Conservation (phyloP, 1,140 invertebrate species). For the Ceratina australensis region DNA sequence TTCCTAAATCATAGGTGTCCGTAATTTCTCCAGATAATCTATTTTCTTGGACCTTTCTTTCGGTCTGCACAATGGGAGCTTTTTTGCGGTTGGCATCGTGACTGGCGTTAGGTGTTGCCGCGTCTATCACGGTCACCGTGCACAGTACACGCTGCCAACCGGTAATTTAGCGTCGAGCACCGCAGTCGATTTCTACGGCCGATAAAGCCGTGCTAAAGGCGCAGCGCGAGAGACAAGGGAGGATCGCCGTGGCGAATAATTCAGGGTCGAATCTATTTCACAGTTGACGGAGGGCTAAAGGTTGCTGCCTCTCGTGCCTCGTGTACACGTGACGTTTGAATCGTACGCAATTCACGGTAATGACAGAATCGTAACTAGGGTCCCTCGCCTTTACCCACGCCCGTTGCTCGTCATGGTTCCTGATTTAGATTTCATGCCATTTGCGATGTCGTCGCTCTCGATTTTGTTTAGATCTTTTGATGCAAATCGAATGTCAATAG, state of each 20-base stretch:
- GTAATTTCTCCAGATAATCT: too few relatives aligned
- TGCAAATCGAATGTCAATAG: too few relatives aligned
- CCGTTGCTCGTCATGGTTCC: background rate
- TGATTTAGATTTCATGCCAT: background rate
- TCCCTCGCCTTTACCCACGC: background rate
- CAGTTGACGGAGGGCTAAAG: background rate
- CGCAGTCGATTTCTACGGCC: constrained; percentile 63
- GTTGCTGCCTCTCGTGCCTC: background rate
- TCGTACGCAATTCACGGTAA: constrained; percentile 54
- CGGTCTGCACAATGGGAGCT: constrained; percentile 32
- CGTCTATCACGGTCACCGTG: constrained; percentile 52
- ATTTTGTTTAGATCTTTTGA: too few relatives aligned
- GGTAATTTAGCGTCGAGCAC: constrained; percentile 66
- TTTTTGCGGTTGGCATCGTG: constrained; percentile 54
- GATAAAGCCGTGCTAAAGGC: constrained; percentile 58
- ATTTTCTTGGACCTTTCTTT: too few relatives aligned
- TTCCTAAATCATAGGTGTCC: too few relatives aligned
- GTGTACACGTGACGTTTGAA: constrained; percentile 63
- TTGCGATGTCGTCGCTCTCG: background rate
- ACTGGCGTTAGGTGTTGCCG: constrained; percentile 68
- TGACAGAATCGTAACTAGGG: constrained; percentile 55
- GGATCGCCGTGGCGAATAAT: constrained; percentile 57
- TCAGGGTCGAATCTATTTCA: constrained; percentile 58
- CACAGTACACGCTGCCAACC: constrained; percentile 52
- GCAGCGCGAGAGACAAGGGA: constrained; percentile 32